phyloP scores from a whole-genome alignment of 2,797 vertebrate species.

The Pangasius krempfi region DNA sequence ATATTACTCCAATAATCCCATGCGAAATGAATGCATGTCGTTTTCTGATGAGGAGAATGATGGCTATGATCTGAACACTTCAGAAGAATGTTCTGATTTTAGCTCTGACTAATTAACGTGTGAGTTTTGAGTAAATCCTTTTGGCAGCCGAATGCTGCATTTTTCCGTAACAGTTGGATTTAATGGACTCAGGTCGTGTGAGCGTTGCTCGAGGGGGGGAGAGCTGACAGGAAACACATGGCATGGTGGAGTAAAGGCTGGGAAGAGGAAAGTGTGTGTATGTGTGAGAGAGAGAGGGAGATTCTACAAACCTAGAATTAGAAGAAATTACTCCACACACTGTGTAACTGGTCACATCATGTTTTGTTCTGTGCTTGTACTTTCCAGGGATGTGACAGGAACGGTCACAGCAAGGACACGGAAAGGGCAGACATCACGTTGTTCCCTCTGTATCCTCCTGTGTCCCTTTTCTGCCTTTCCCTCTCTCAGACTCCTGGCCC shows the following conservation, averaged over 20 bases:
- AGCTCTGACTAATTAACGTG: constrained; percentile 23
- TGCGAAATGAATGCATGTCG: neutral
- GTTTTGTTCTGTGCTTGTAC: constrained; percentile 5
- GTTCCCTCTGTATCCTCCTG: neutral
- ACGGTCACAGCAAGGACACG: neutral
- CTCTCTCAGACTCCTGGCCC: constrained; percentile 21
- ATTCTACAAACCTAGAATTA: constrained; percentile 18
- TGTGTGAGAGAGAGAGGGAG: neutral
- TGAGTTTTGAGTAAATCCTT: neutral
- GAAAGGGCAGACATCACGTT: neutral
- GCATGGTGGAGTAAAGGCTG: constrained; percentile 38
- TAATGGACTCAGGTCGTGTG: constrained; percentile 32
- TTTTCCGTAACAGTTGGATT: constrained; percentile 32
- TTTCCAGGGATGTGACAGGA: constrained; percentile 27
- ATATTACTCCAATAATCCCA: neutral
- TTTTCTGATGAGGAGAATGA: neutral
- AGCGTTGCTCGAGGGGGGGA: neutral
- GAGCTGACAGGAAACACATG: constrained; percentile 57
- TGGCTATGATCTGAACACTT: neutral
- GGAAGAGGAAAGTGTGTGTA: constrained; percentile 33
- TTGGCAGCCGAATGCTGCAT: neutral
- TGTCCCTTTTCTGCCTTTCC: constrained; percentile 18
- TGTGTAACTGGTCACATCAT: constrained; percentile 19
- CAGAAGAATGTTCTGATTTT: constrained; percentile 4
- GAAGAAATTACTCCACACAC: constrained; percentile 3